These are phyloP conservation scores for Ginglymostoma cirratum DNA, from an alignment of 2,113 vertebrate species.

Conservation along the genomic window DNA sequence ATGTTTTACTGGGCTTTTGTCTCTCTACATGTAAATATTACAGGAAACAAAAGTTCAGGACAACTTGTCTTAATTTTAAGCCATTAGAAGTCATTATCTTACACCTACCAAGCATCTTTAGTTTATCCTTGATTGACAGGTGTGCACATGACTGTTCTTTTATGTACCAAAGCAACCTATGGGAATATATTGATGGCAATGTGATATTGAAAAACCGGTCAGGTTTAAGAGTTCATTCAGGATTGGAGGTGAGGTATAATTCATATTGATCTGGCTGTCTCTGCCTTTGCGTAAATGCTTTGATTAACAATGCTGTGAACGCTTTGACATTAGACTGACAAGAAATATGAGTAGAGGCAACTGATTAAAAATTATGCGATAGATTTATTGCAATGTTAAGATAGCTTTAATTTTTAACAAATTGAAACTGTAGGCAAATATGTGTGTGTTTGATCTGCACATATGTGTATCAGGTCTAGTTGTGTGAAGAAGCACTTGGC, in stretches of 20 bases:
- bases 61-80: neutral
- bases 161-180: neutral
- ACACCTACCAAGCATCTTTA: neutral
- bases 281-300: neutral
- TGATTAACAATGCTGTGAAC: neutral
- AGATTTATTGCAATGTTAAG: neutral
- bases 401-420: neutral
- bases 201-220: neutral
- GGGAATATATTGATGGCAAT: neutral
- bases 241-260: neutral
- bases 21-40: neutral
- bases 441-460: neutral
- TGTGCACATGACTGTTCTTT: neutral
- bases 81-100: slow-evolving; percentile 10
- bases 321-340: neutral
- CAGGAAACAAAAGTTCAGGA: neutral
- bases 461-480: neutral
- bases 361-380: neutral
- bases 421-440: neutral
- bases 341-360: neutral
- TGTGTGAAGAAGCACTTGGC: neutral
- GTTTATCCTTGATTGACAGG: neutral
- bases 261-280: neutral
- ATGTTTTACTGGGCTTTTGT: neutral
- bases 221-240: neutral